A percentile compares a stretch with the other conserved stretches of the same genome.
These are phyloP conservation scores for Clarias magur DNA, from an alignment of 2,113 vertebrate species.

Conservation along the genomic window DNA sequence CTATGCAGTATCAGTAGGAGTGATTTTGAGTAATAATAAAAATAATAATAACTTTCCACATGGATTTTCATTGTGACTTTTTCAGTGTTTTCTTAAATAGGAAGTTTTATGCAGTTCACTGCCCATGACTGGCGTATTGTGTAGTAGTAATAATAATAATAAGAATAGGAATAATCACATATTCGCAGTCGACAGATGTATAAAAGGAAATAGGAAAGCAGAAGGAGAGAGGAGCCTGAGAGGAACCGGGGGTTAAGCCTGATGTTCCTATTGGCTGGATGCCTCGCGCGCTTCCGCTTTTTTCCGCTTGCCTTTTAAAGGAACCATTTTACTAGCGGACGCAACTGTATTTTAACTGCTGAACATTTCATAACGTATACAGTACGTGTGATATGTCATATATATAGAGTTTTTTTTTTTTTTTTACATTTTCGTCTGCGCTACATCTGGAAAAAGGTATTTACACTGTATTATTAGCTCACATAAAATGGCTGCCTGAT, in stretches of 20 bases:
- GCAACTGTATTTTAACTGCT: conserved; percentile 1
- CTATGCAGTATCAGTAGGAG: background rate
- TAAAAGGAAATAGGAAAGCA: background rate
- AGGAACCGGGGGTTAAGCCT: background rate
- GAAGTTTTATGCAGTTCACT: background rate
- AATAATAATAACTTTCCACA: no score
- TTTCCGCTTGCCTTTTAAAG: conserved; percentile 28
- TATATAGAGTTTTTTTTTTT: background rate
- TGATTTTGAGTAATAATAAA: background rate
- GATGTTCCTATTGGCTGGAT: conserved; percentile 27
- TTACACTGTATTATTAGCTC: conserved; percentile 10
- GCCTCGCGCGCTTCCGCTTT: conserved; percentile 43
- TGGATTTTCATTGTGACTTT: background rate
- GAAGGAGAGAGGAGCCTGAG: background rate
- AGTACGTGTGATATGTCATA: background rate
- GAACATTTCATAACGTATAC: background rate
- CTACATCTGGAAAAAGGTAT: conserved; percentile 26
- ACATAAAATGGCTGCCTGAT: conserved; percentile 32
- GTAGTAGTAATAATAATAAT: background rate
- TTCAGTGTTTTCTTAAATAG: background rate
- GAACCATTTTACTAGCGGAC: conserved; percentile 34
- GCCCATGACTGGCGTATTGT: background rate
- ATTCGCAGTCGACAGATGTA: background rate
- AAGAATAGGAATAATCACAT: background rate
- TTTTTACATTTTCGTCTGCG: background rate